Base-by-base conservation (phyloP, 2,113 vertebrate genomes). In the Lampris incognitus region DNA sequence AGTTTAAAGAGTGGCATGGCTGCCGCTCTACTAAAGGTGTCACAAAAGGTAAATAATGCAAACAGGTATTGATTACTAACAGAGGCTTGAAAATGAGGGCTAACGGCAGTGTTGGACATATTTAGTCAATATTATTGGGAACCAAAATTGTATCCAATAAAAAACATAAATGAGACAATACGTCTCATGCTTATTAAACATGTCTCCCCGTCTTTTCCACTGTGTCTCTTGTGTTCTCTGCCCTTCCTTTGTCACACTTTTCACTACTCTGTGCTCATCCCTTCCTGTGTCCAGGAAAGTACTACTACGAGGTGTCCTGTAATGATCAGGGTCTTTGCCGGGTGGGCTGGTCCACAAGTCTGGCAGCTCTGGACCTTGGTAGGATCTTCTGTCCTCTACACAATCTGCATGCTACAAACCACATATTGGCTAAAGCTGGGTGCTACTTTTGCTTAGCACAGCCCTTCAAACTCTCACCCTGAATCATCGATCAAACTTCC, bases 1-100 rank as follows among this genome's bases (percentile, higher is more conserved):
- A 99, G 91, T 92, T 98, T 66, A 99, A 99, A 91, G 98, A 99
- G 83, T 99, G 98, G 98, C 98, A 99, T 0, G 98, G 98, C 48
- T 99, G 97, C 82, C 94, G 98, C 78, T 95, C 97, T 10, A 98
- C 98, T 0, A 96, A 94, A 89, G 97, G 95, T 0, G 92, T 98
- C 57, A 96, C 90, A 42, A 99, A 98, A 96, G 98, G 98, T 98
- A 82, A 36, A n/a, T 69, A 8, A 3, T 56, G 48, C 0, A 56
- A 24, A 56, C 5, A 59, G 13, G 3, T 41, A 4, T 2, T 40
- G 1, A 37, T 50, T 78, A 54, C 13, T 3, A 54, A 54, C 2
- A 7, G 8, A 2, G 51, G 38, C 37, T 49, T 49, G 36, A 44
- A 65, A 9, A 57, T 11, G 7, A 48, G 10, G 13, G 24, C 37